A percentile compares a stretch with the other conserved stretches of the same genome.
These are phyloP conservation scores for Eufriesea mexicana DNA, from an alignment of 1,140 invertebrate species.

Conservation along the genomic window DNA sequence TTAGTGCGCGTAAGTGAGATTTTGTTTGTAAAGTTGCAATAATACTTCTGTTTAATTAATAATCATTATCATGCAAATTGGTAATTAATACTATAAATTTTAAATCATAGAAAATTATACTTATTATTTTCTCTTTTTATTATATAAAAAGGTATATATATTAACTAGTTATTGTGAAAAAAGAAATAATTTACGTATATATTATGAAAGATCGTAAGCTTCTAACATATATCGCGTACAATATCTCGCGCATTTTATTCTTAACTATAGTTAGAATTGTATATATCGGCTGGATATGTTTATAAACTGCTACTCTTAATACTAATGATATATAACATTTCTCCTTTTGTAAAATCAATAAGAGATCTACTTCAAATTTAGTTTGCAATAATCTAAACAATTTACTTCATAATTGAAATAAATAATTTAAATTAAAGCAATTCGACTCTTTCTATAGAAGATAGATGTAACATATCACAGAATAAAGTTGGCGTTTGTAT, in stretches of 20 bases:
- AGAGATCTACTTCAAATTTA: neutral
- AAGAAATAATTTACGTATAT: neutral
- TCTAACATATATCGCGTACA: neutral
- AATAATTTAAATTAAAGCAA: neutral
- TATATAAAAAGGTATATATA: neutral
- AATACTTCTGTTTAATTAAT: neutral
- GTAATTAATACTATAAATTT: neutral
- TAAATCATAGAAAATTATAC: neutral
- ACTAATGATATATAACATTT: neutral
- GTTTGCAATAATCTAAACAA: neutral
- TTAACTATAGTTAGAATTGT: neutral
- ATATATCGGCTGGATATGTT: neutral
- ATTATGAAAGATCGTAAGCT: neutral
- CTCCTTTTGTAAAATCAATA: neutral
- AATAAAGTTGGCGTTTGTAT: conserved; percentile 66
- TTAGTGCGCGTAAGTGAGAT: conserved; percentile 51
- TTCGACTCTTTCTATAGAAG: conserved; percentile 46
- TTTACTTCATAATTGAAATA: neutral
- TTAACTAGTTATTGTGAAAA: neutral
- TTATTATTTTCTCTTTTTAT: neutral
- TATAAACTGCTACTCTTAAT: neutral
- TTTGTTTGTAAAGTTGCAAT: neutral
- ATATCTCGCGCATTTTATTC: neutral
- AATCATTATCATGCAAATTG: neutral
- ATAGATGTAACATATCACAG: conserved; percentile 62